A percentile compares a stretch with the other conserved stretches of the same genome.
Evolutionary conservation across 2,888 invertebrate genomes (phyloP).

Genomic region (Blomia tropicalis): DNA sequence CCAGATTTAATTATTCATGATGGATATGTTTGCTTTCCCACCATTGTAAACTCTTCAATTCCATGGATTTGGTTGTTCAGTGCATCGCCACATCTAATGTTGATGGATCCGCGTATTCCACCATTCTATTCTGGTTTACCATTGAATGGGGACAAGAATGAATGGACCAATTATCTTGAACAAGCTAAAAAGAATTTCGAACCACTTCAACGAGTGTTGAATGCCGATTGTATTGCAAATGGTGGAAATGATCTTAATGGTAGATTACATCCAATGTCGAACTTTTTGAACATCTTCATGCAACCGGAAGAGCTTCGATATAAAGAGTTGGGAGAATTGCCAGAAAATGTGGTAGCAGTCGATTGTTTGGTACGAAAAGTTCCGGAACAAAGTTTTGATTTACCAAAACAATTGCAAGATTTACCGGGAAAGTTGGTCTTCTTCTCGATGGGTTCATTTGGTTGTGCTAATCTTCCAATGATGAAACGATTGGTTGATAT

Average conservation of each 20-base stretch:
- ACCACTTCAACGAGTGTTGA: not conserved
- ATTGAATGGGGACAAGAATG: not conserved
- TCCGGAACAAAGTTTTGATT: not conserved
- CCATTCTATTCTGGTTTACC: constrained; percentile 4
- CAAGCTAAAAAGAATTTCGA: not conserved
- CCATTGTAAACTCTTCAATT: not conserved
- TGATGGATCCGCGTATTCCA: not conserved
- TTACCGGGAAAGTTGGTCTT: constrained; percentile 19
- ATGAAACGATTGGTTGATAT: constrained; percentile 17
- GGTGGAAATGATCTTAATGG: not conserved
- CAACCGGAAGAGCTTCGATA: not conserved
- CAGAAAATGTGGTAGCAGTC: not conserved
- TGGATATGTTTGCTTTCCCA: not conserved
- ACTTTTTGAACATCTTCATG: not conserved
- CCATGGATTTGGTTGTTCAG: constrained; percentile 1
- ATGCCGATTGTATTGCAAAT: not conserved
- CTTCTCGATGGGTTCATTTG: constrained; percentile 16
- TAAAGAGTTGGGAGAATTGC: not conserved
- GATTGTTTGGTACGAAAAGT: not conserved
- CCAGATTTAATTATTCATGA: constrained; percentile 5
- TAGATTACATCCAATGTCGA: not conserved
- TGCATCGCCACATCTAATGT: not conserved
- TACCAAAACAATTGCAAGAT: not conserved
- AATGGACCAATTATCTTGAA: not conserved
- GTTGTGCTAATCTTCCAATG: not conserved